Conservation (phyloP, 2,797 vertebrate species). For the Betta splendens region DNA sequence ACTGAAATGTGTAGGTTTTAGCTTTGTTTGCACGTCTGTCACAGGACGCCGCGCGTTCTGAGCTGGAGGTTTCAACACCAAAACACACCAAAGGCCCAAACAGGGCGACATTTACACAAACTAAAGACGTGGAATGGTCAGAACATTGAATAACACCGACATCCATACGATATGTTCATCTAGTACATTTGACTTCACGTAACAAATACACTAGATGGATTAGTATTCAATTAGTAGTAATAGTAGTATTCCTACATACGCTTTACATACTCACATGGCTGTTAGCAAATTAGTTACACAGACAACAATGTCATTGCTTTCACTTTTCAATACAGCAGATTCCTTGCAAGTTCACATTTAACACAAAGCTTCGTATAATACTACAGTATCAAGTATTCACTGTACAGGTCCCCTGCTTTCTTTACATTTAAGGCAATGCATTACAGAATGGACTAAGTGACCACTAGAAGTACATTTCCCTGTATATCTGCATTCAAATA, state of each 20-base stretch:
- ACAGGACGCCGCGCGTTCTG: conserved; percentile 17
- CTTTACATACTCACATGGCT: conserved; percentile 4
- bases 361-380: conserved; percentile 37
- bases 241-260: conserved; percentile 15
- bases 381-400: conserved; percentile 43
- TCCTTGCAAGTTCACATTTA: conserved; percentile 23
- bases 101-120: conserved; percentile 24
- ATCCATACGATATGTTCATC: conserved; percentile 20
- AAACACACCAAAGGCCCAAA: conserved; percentile 17
- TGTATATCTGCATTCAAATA: conserved; percentile 51
- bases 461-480: conserved; percentile 51
- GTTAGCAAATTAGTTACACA: conserved; percentile 34
- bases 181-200: conserved; percentile 24
- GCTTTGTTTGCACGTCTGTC: conserved; percentile 37
- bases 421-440: conserved; percentile 75
- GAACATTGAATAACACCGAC: conserved; percentile 27
- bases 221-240: conserved; percentile 22
- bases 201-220: conserved; percentile 1
- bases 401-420: conserved; percentile 35
- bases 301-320: conserved; percentile 20
- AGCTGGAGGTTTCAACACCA: conserved; percentile 8
- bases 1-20: conserved; percentile 33
- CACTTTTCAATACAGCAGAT: conserved; percentile 13
- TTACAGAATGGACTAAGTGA: conserved; percentile 46
- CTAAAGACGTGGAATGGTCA: conserved; percentile 34